phyloP scores from a whole-genome alignment of 2,113 vertebrate genomes.

The Thunnus maccoyii region DNA sequence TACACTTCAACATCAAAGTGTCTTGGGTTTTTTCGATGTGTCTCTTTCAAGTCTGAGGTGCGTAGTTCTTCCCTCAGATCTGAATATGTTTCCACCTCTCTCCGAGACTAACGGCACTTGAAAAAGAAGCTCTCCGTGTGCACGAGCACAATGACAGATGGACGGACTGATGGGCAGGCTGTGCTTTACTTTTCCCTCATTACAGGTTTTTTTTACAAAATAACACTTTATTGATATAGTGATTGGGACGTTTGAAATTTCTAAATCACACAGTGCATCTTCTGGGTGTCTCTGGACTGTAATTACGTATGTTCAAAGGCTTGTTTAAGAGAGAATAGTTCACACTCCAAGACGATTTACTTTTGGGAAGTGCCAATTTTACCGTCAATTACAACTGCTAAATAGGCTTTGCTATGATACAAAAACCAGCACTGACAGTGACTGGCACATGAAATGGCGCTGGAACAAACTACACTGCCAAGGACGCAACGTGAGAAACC shows the following conservation, averaged over 20 bases:
- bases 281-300: slow-evolving; percentile 50
- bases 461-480: slow-evolving; percentile 28
- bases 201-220: slow-evolving; percentile 64
- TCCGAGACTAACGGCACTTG: slow-evolving; percentile 51
- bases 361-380: slow-evolving; percentile 68
- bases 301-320: slow-evolving; percentile 67
- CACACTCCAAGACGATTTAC: slow-evolving; percentile 57
- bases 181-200: slow-evolving; percentile 58
- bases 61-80: slow-evolving; percentile 61
- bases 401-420: slow-evolving; percentile 57
- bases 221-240: slow-evolving; percentile 62
- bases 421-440: slow-evolving; percentile 54
- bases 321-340: slow-evolving; percentile 67
- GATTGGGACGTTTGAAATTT: slow-evolving; percentile 56
- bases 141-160: slow-evolving; percentile 39
- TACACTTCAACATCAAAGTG: slow-evolving; percentile 77
- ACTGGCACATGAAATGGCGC: slow-evolving; percentile 42
- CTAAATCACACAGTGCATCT: slow-evolving; percentile 58
- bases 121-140: slow-evolving; percentile 48
- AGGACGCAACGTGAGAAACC: slow-evolving; percentile 14
- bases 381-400: slow-evolving; percentile 58
- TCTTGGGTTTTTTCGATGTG: slow-evolving; percentile 47
- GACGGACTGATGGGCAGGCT: slow-evolving; percentile 50
- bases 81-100: slow-evolving; percentile 54
- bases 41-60: slow-evolving; percentile 76